Evolutionary conservation across 2,113 vertebrate species (phyloP), one percentile per base, ranked within the genome.

Genomic region (Cercocebus atys): DNA sequence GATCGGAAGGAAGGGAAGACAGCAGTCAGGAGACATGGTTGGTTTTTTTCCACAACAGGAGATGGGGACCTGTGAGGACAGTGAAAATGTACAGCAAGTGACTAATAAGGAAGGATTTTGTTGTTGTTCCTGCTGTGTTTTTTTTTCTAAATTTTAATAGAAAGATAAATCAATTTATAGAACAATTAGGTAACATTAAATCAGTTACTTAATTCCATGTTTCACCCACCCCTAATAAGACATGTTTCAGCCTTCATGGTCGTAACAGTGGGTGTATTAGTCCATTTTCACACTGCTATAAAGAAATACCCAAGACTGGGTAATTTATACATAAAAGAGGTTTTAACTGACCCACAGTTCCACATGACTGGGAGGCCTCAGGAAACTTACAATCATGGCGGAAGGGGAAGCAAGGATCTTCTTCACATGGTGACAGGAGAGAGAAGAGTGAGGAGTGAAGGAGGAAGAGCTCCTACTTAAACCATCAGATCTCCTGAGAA

Each of bases 121-220:
- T 38, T 72, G 45, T 82, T 32, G n/a, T 47, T 40, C 59, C 40
- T 73, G 32, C 8, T 92, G 35, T 92, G 35, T 3, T 4, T 45
- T 79, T 45, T 6, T 75, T 12, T 2, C 47, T 47, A 47, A 13
- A 32, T 76, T 73, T 73, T 68, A 78, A 79, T 14, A 72, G 17
- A 50, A 72, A 85, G 23, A 8, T 68, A 95, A 73, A 66, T 3
- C 88, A 61, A 66, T 50, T 79, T 64, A 83, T 0, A 96, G 8
- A 50, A 78, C 70, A 90, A 20, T 57, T 47, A 64, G 68, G 38
- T 52, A 87, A 81, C 30, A 70, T 22, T 64, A 87, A 95, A 79
- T 1, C 35, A 91, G 52, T 73, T 64, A 55, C 13, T 40, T 94
- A 59, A 87, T 59, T 83, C 27, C 66, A 40, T 86, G n/a, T 64